Conservation (phyloP, 2,797 vertebrate species). For the Taenioides sp. region DNA sequence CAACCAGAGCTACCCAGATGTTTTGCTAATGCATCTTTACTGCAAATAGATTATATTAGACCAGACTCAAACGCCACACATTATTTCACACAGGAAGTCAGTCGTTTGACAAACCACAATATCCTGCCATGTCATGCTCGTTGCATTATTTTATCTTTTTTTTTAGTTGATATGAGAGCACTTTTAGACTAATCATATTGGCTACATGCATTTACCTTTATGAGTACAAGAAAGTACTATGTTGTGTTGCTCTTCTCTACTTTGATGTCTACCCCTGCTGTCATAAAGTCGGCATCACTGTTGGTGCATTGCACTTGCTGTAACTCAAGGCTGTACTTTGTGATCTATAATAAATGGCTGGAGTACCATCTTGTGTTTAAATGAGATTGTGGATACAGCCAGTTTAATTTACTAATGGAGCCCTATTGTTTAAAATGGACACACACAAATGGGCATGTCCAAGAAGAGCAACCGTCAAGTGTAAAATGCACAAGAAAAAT, state of each 20-base stretch:
- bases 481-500: no score
- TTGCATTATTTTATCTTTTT: not conserved
- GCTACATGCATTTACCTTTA: not conserved
- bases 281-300: slow-evolving; percentile 8
- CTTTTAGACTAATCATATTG: not conserved
- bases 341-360: slow-evolving; percentile 9
- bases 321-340: not conserved
- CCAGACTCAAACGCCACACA: not conserved
- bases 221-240: not conserved
- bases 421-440: slow-evolving; percentile 32
- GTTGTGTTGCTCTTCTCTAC: not conserved
- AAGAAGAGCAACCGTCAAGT: not conserved
- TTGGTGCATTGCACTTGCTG: slow-evolving; percentile 47
- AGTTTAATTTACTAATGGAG: slow-evolving; percentile 72
- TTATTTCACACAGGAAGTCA: not conserved
- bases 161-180: not conserved
- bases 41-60: slow-evolving; percentile 5
- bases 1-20: slow-evolving; percentile 1
- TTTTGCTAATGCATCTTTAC: not conserved
- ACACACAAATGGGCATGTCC: slow-evolving; percentile 23
- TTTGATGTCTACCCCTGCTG: not conserved
- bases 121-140: not conserved
- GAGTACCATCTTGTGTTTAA: slow-evolving; percentile 27
- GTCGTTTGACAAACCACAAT: not conserved
- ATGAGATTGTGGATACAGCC: slow-evolving; percentile 21